Conservation (phyloP, 2,888 invertebrate species). For the Phoenoteleia sp. region DNA sequence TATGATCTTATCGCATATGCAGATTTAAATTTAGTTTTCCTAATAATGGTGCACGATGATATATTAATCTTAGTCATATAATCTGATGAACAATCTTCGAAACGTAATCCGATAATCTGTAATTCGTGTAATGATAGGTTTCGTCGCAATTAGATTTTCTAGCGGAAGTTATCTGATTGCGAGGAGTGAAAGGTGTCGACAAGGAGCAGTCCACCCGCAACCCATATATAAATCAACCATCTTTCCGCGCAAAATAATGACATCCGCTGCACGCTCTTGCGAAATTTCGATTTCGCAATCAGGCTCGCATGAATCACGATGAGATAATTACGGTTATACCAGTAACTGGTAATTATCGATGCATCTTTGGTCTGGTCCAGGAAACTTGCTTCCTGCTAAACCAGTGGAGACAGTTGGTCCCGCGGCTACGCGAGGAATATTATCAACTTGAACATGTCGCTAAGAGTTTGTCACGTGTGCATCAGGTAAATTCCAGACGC, state of each 20-base stretch:
- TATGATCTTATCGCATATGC: no score
- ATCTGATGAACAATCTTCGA: constrained; percentile 60
- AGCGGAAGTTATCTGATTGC: constrained; percentile 59
- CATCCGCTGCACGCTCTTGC: constrained; percentile 50
- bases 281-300: constrained; percentile 3
- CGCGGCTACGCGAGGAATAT: constrained; percentile 24
- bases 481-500: constrained; percentile 40
- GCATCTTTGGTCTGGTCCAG: neutral
- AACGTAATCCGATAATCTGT: constrained; percentile 61
- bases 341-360: constrained; percentile 41
- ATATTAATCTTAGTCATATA: constrained; percentile 66
- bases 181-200: constrained; percentile 71
- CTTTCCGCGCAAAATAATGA: constrained; percentile 56
- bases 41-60: constrained; percentile 60
- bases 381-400: neutral
- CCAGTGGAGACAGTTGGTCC: neutral
- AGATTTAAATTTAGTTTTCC: constrained; percentile 58
- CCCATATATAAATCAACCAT: constrained; percentile 55
- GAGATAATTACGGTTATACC: constrained; percentile 17
- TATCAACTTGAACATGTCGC: constrained; percentile 8
- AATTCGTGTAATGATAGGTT: constrained; percentile 57
- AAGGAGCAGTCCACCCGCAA: constrained; percentile 67
- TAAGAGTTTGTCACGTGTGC: constrained; percentile 29
- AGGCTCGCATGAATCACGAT: constrained; percentile 14
- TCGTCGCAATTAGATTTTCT: constrained; percentile 72